These are phyloP conservation scores for Oreotrochilus melanogaster DNA, from an alignment of 2,113 vertebrate species.

Conservation along the genomic window DNA sequence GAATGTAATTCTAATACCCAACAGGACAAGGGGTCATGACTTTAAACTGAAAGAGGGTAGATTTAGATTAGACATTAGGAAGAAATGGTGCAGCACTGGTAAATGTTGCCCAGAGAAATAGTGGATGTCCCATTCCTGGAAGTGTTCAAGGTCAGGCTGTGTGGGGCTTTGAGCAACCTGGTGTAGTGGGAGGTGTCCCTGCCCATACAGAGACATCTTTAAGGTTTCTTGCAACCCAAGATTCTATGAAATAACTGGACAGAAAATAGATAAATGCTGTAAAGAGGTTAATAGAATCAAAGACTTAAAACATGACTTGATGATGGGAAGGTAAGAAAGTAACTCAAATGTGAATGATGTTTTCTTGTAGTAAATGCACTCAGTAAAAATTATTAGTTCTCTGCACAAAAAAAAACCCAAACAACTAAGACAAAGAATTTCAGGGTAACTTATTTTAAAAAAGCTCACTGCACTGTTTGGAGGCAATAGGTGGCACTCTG, in stretches of 20 bases:
- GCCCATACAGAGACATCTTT: too few relatives aligned
- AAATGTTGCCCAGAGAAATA: too few relatives aligned
- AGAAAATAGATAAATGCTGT: not conserved
- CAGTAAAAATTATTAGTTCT: not conserved
- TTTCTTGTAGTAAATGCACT: not conserved
- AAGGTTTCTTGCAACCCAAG: too few relatives aligned
- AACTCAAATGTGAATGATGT: not conserved
- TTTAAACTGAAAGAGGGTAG: too few relatives aligned
- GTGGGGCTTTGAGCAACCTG: too few relatives aligned
- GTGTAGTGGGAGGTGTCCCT: too few relatives aligned
- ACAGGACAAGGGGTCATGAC: too few relatives aligned
- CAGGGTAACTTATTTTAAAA: not conserved
- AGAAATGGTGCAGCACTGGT: too few relatives aligned
- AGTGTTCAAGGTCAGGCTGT: too few relatives aligned
- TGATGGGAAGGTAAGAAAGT: not conserved
- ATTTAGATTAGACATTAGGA: too few relatives aligned
- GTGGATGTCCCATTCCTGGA: too few relatives aligned
- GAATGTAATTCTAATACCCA: not conserved
- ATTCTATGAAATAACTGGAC: not conserved
- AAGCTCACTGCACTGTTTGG: not conserved
- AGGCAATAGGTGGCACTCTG: conserved; percentile 57
- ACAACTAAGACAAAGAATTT: not conserved
- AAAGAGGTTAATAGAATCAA: not conserved
- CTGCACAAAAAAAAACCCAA: not conserved
- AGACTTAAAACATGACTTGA: not conserved